Conservation (phyloP, 2,797 vertebrate genomes). For the Coluber constrictor region DNA sequence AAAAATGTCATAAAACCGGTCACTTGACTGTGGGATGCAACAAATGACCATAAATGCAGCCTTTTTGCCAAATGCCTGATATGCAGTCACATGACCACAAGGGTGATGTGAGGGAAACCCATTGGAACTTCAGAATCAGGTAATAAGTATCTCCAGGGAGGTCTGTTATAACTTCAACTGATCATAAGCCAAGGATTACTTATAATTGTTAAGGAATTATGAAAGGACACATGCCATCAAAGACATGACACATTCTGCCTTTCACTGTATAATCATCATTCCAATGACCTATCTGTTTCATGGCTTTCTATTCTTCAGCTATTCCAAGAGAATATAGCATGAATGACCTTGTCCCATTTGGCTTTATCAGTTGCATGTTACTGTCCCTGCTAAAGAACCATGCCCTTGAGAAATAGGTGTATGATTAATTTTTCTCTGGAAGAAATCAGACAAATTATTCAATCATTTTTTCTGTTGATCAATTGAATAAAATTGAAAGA, state of each 20-base stretch:
- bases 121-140: too few species aligned
- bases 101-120: too few species aligned
- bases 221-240: neutral
- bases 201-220: neutral
- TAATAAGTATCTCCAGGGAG: too few species aligned
- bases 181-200: too few species aligned
- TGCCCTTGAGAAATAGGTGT: neutral
- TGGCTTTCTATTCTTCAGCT: neutral
- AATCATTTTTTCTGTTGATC: neutral
- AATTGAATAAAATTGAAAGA: neutral
- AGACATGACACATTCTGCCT: too few species aligned
- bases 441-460: neutral
- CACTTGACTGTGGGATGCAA: too few species aligned
- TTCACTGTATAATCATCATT: too few species aligned
- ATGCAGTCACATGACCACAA: too few species aligned
- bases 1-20: too few species aligned
- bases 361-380: neutral
- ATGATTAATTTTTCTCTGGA: neutral
- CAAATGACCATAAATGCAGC: too few species aligned
- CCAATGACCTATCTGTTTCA: neutral
- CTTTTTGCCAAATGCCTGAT: too few species aligned
- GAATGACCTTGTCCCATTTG: neutral
- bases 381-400: neutral
- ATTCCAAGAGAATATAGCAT: neutral
- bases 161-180: too few species aligned